phyloP scores from a whole-genome alignment of 2,797 vertebrate species.

The Falco biarmicus region DNA sequence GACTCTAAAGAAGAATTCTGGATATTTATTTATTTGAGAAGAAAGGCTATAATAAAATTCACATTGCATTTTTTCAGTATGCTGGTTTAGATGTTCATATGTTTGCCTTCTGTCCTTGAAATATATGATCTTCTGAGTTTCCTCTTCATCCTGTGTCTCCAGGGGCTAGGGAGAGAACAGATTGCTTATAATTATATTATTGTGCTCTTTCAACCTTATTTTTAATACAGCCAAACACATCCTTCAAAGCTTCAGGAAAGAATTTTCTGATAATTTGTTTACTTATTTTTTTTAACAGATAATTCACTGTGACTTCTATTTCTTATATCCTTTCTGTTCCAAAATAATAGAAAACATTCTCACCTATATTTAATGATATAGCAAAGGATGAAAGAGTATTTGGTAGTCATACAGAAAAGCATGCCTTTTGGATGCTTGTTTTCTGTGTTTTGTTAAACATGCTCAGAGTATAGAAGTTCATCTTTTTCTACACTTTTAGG shows the following conservation, averaged over 20 bases:
- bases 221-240: background rate
- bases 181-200: background rate
- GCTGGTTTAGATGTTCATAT: background rate
- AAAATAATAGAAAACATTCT: background rate
- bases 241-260: background rate
- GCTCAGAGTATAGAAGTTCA: background rate
- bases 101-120: background rate
- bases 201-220: background rate
- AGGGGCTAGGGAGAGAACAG: background rate
- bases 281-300: background rate
- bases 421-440: background rate
- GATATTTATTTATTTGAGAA: background rate
- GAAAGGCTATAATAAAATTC: background rate
- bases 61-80: background rate
- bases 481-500: background rate
- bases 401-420: background rate
- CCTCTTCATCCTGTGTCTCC: background rate
- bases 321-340: background rate
- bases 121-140: background rate
- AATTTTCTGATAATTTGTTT: background rate
- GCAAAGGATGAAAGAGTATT: background rate
- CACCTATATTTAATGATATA: background rate
- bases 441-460: background rate
- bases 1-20: background rate
- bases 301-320: background rate